A percentile compares a stretch with the other conserved stretches of the same genome.
phyloP scores from a whole-genome alignment of 2,888 invertebrate genomes.

The Halocaridina rubra region DNA sequence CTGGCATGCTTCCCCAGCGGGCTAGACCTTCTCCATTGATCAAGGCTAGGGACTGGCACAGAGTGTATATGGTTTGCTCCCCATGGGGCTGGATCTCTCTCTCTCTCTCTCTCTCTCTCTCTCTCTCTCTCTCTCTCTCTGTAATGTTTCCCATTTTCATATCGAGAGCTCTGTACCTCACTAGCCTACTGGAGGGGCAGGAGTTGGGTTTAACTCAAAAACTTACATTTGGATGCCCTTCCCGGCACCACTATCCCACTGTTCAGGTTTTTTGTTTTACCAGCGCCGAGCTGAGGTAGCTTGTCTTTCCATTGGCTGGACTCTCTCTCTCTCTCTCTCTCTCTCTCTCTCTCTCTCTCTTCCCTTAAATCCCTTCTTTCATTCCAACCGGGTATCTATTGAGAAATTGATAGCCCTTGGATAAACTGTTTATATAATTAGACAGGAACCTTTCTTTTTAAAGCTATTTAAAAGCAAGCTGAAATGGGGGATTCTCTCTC shows the following conservation, averaged over 20 bases:
- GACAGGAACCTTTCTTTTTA: constrained; percentile 25
- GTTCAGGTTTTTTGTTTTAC: neutral
- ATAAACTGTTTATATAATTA: constrained; percentile 46
- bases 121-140: neutral
- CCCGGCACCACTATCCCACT: neutral
- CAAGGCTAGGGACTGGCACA: too few relatives aligned
- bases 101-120: neutral
- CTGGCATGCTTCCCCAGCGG: too few relatives aligned
- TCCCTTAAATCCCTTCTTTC: neutral
- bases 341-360: neutral
- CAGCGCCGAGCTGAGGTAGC: too few relatives aligned
- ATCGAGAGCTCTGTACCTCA: neutral
- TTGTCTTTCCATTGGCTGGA: too few relatives aligned
- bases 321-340: neutral
- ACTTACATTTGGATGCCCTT: neutral
- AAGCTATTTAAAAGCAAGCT: constrained; percentile 24
- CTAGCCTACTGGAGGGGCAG: neutral
- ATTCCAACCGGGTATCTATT: neutral
- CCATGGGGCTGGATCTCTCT: too few relatives aligned
- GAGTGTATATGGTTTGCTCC: too few relatives aligned
- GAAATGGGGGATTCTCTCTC: too few relatives aligned
- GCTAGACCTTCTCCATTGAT: too few relatives aligned
- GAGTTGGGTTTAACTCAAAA: neutral
- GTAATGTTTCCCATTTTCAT: neutral
- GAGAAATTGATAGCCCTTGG: constrained; percentile 37